Evolutionary conservation across 2,888 invertebrate species (phyloP).

Genomic region (Macrosoma leucophasiata): DNA sequence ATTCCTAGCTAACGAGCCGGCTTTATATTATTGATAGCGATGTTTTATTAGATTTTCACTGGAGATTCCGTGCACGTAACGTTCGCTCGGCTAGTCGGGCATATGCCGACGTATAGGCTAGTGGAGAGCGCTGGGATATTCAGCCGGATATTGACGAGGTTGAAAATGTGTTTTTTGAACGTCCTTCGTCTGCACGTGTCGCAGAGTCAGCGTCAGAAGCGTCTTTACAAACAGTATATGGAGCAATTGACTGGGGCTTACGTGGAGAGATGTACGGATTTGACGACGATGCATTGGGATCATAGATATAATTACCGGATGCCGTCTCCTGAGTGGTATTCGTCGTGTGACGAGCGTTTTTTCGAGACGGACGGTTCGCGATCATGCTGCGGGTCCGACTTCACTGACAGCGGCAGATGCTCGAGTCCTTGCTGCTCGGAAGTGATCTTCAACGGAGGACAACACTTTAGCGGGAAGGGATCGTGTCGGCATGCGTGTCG

Average conservation of each 20-base stretch:
- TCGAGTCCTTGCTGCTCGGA: conserved; percentile 71
- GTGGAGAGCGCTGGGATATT: conserved; percentile 41
- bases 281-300: conserved; percentile 49
- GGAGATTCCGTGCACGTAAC: conserved; percentile 40
- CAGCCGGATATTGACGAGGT: conserved; percentile 33
- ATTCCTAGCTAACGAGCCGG: conserved; percentile 46
- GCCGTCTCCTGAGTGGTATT: conserved; percentile 55
- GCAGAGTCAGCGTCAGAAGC: conserved; percentile 67
- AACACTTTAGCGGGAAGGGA: conserved; percentile 63
- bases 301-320: conserved; percentile 39
- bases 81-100: conserved; percentile 38
- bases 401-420: conserved; percentile 60
- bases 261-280: conserved; percentile 57
- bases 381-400: conserved; percentile 53
- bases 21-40: no score
- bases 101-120: conserved; percentile 54
- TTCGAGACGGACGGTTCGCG: conserved; percentile 46
- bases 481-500: conserved; percentile 46
- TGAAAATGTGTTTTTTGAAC: conserved; percentile 76
- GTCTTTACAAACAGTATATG: conserved; percentile 69
- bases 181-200: conserved; percentile 72
- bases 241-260: conserved; percentile 66
- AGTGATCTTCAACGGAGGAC: conserved; percentile 70
- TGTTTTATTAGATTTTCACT: conserved; percentile 50
- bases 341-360: conserved; percentile 53